Base-by-base conservation (phyloP, 2,888 invertebrate genomes). In the Salticus scenicus region DNA sequence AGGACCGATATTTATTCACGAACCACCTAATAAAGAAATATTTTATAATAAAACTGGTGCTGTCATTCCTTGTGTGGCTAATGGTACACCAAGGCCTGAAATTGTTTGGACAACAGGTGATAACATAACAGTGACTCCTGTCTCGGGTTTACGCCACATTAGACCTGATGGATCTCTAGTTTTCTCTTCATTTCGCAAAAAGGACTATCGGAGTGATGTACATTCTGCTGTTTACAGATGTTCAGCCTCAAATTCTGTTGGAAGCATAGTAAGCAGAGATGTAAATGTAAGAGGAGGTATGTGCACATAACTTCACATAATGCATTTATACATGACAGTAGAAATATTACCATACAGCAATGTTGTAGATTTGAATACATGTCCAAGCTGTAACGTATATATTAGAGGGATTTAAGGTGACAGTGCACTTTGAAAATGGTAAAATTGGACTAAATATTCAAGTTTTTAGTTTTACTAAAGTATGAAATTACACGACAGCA, bases 241-340 rank as follows among this genome's bases (percentile, higher is more conserved):
- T 91, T 93, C 96, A 89, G 97, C 97, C 12, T 94, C 95, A 90
- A 98, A 97, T 92, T 94, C 95, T 82, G 96, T 96, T 89, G 98
- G 98, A 88, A 95, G 95, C 31, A 96, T 98, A 89, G 95, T 96
- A 90, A 97, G 97, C 69, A 93, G 97, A 78, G 96, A 97, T 91
- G 97, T 98, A 90, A 96, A 97, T 92, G 97, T 98, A 74, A 93
- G 97, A 93, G 97, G 98, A 92, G 98, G 98, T 98, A 93, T 94
- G 93, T 64, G 17, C n/a, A 63, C 24, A n/a, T n/a, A n/a, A n/a
- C n/a, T n/a, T n/a, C n/a, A 20, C 17, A 20, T 20, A 51, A 51
- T 51, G n/a, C 51, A 51, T 51, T 51, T 51, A 20, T 51, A 51
- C 24, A 51, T 51, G 51, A 20, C 51, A 20, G n/a, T 51, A 10